A percentile compares a stretch with the other conserved stretches of the same genome.
Evolutionary conservation across 2,113 vertebrate genomes (phyloP).

Genomic region (Chinchilla lanigera): DNA sequence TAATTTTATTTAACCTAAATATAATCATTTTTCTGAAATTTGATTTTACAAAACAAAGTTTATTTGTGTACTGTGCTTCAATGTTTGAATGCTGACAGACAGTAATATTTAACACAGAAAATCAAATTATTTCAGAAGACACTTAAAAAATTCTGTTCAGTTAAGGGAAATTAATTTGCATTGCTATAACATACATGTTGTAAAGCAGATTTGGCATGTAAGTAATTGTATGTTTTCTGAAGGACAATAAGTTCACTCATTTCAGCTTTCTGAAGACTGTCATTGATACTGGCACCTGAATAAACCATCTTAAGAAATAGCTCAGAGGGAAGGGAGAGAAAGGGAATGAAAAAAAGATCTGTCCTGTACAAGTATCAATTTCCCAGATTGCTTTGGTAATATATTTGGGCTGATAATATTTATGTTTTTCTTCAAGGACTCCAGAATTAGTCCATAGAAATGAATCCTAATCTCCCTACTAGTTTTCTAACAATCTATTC

Average conservation of each 20-base stretch:
- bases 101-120: slow-evolving; percentile 33
- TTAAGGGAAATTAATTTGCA: not conserved
- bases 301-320: not conserved
- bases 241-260: not conserved
- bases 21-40: slow-evolving; percentile 5
- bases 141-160: not conserved
- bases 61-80: not conserved
- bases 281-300: not conserved
- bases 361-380: not conserved
- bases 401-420: not conserved
- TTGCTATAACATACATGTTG: not conserved
- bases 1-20: not conserved
- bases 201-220: not conserved
- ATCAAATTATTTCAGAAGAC: not conserved
- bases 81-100: not conserved
- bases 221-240: not conserved
- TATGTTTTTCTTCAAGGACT: not conserved
- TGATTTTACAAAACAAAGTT: not conserved
- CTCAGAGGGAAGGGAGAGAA: not conserved
- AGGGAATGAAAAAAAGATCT: not conserved
- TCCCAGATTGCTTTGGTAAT: not conserved
- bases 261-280: not conserved
- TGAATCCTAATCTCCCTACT: not conserved
- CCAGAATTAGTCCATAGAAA: not conserved
- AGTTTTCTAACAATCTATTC: not conserved